Percentiles rank a stretch among this genome's conserved stretches.
Conservation (phyloP, 2,797 vertebrate genomes). For the Ciconia nigra region DNA sequence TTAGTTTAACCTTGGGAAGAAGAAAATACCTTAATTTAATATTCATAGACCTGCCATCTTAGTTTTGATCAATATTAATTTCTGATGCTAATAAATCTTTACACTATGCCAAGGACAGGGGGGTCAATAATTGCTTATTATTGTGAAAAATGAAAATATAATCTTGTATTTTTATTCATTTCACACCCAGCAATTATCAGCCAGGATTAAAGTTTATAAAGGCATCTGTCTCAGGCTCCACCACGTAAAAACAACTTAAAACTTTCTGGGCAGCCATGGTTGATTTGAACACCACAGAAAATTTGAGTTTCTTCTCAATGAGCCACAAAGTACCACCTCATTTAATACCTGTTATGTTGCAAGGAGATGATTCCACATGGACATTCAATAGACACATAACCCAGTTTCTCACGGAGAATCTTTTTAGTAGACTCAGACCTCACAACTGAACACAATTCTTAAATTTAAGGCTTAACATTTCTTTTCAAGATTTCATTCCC, state of each 20-base stretch:
- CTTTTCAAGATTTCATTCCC: neutral
- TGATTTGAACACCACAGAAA: neutral
- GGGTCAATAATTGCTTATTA: constrained; percentile 27
- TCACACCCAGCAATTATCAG: neutral
- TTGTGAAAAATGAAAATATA: neutral
- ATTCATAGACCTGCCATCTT: neutral
- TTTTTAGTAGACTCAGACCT: neutral
- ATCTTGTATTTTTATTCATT: neutral
- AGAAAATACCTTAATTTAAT: constrained; percentile 16
- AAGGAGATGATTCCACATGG: neutral
- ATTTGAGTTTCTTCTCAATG: neutral
- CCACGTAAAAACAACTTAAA: neutral
- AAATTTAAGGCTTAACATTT: neutral
- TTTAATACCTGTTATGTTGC: neutral
- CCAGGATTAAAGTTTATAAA: neutral
- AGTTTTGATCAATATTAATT: constrained; percentile 57
- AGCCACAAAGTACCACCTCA: neutral
- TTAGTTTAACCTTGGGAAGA: constrained; percentile 12
- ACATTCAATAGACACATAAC: neutral
- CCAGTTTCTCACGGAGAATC: neutral
- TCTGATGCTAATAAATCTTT: constrained; percentile 49
- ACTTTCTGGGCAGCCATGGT: neutral
- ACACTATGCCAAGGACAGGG: neutral
- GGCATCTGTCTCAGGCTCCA: neutral
- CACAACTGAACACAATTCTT: neutral